These are phyloP conservation scores for Orientallactaga sibirica DNA, from an alignment of 2,797 vertebrate genomes.

Conservation along the genomic window DNA sequence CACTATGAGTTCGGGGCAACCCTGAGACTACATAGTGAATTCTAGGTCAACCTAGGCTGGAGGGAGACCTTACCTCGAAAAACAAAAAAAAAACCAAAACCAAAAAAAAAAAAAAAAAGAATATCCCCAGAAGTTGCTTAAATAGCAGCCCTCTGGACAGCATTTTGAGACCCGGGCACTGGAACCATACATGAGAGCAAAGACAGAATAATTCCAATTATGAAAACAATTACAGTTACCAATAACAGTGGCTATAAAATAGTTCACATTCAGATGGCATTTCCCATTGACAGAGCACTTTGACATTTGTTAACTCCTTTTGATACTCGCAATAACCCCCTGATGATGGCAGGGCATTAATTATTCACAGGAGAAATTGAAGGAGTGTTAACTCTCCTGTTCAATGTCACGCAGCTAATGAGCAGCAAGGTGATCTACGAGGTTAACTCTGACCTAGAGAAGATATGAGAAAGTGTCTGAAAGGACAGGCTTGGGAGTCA, in stretches of 20 bases:
- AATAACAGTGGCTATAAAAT: slow-evolving; percentile 65
- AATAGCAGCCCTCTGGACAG: not conserved
- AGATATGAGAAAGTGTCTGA: slow-evolving; percentile 24
- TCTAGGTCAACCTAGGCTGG: no score
- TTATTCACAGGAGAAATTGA: slow-evolving; percentile 60
- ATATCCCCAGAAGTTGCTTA: not conserved
- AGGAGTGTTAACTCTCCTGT: slow-evolving; percentile 40
- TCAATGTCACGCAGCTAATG: slow-evolving; percentile 43
- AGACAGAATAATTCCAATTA: slow-evolving; percentile 52
- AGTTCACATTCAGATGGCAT: slow-evolving; percentile 73
- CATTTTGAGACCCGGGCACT: not conserved
- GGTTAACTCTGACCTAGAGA: slow-evolving; percentile 35
- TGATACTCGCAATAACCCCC: slow-evolving; percentile 58
- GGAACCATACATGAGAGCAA: slow-evolving; percentile 28
- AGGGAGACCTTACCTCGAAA: no score
- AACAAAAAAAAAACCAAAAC: no score
- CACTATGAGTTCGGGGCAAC: rapidly evolving
- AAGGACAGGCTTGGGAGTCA: not conserved
- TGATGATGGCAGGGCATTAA: slow-evolving; percentile 59
- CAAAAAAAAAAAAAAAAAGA: no score
- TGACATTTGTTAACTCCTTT: slow-evolving; percentile 76
- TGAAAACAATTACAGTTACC: slow-evolving; percentile 66
- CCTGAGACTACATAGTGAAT: not conserved
- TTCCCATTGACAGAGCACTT: slow-evolving; percentile 73
- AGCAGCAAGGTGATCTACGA: slow-evolving; percentile 57